Evolutionary conservation across 2,113 vertebrate species (phyloP).

Genomic region (Apteryx owenii): DNA sequence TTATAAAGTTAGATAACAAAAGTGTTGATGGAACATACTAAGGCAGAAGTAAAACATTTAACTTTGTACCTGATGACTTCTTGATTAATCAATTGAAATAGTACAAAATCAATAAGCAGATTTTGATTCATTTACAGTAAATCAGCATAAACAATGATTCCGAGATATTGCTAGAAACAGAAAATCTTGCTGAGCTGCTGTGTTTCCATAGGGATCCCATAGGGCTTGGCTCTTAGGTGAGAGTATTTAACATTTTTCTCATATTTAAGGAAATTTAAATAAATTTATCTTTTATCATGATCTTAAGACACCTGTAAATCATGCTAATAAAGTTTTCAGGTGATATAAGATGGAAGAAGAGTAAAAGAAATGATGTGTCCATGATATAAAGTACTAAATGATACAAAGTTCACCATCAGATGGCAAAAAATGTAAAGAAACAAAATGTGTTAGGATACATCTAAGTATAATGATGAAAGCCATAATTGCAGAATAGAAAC

Average conservation of each 20-base stretch:
- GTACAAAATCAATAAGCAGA: not conserved
- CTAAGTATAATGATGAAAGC: not conserved
- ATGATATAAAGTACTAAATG: not conserved
- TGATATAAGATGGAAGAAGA: not conserved
- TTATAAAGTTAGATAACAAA: not conserved
- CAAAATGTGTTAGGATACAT: not conserved
- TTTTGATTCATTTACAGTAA: not conserved
- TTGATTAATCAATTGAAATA: not conserved
- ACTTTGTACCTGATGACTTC: not conserved
- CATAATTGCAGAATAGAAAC: not conserved
- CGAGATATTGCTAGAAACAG: not conserved
- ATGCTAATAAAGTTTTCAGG: not conserved
- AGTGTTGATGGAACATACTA: not conserved
- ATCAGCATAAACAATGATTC: not conserved
- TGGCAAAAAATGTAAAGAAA: not conserved
- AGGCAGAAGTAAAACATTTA: not conserved
- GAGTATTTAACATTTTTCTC: not conserved
- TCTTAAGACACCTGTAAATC: not conserved
- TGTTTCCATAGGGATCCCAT: not conserved
- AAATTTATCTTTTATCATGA: not conserved
- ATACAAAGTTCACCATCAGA: not conserved
- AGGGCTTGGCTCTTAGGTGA: not conserved
- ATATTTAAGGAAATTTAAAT: not conserved
- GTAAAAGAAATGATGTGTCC: not conserved
- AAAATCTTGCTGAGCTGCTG: not conserved